These are phyloP conservation scores for Micromussa lordhowensis DNA, from an alignment of 92 coral and sea anemone genomes.

Conservation along the genomic window DNA sequence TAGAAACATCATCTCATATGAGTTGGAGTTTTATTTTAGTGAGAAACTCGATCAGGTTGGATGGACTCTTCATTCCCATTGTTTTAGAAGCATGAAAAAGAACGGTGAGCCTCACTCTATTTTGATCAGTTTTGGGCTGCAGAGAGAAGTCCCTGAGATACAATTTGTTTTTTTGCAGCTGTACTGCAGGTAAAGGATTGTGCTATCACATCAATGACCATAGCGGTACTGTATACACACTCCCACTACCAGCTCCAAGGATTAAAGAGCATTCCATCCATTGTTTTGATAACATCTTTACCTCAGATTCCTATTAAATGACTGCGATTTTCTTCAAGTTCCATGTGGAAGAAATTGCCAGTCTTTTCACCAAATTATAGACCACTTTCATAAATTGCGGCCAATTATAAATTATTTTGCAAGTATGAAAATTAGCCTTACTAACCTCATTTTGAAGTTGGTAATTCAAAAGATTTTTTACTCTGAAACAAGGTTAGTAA, in stretches of 20 bases:
- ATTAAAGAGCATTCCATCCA: neutral
- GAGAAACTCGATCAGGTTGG: neutral
- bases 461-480: too few species aligned
- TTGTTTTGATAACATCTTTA: neutral
- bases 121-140: neutral
- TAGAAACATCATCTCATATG: too few species aligned
- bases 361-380: too few species aligned
- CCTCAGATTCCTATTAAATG: neutral
- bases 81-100: slow-evolving; percentile 65
- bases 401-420: too few species aligned
- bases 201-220: neutral
- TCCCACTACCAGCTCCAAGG: slow-evolving; percentile 8
- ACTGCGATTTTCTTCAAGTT: too few species aligned
- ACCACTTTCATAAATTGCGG: too few species aligned
- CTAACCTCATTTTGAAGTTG: too few species aligned
- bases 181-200: slow-evolving; percentile 5
- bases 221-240: neutral
- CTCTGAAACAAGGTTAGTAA: too few species aligned
- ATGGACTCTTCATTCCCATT: neutral
- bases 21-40: too few species aligned
- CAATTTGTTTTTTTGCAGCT: too few species aligned
- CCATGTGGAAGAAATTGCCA: too few species aligned
- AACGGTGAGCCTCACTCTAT: slow-evolving; percentile 58
- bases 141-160: neutral
- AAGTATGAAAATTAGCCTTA: too few species aligned